Evolutionary conservation across 2,113 vertebrate species (phyloP), one percentile per base, ranked within the genome.

Genomic region (Puntigrus tetrazona): DNA sequence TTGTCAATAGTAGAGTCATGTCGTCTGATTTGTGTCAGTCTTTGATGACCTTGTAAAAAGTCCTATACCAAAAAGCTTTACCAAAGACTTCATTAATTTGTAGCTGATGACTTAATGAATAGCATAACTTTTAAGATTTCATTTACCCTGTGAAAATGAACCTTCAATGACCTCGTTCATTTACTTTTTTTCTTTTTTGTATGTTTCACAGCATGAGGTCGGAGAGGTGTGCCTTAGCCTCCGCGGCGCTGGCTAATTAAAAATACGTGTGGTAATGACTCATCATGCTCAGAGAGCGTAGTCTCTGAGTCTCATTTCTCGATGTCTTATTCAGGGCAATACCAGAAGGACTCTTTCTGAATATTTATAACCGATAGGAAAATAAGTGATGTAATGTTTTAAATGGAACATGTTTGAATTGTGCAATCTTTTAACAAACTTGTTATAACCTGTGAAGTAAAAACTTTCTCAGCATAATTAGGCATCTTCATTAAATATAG

Each of bases 261-360:
- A 86, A 76, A 84, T 75, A 45, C 4, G 41, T 80, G 70, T 47
- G 75, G 31, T 78, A 82, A 82, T 70, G 73, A 82, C 27, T 82
- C 59, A 78, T 86, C 41, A 82, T 61, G 22, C 34, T 20, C 45
- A 25, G 13, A 70, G 61, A 76, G 75, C 18, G 13, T n/a, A 79
- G 65, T 85, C 50, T 69, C 81, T 20, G 61, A 86, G 81, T 72
- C 72, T 83, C 61, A 78, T 78, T 76, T 78, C 73, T 20, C 63
- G 0, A 69, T 31, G 55, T 81, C 77, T 85, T 81, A 85, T 61
- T 85, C 52, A 70, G 79, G 72, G 31, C 34, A 69, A 25, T 82
- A 72, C 69, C 78, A 85, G 38, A n/a, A 52, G 69, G 31, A 72
- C 65, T 67, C 57, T 31, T 59, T 29, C 27, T 65, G 78, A 76